These are phyloP conservation scores for Haemorhous mexicanus DNA, from an alignment of 2,113 vertebrate genomes.

Conservation along the genomic window DNA sequence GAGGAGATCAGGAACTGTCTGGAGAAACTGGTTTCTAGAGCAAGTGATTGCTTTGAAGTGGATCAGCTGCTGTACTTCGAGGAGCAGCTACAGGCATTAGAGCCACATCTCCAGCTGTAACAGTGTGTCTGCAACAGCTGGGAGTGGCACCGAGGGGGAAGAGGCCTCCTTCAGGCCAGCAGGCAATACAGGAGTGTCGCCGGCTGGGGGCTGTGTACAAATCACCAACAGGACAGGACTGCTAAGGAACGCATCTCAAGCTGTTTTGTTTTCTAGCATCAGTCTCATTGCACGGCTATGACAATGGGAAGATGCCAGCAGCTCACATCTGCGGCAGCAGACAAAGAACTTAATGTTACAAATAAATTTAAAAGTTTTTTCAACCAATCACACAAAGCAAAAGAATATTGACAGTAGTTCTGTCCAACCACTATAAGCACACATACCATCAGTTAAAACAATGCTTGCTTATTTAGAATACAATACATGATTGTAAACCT, in stretches of 20 bases:
- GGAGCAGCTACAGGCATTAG: constrained; percentile 66
- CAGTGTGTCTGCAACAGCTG: neutral
- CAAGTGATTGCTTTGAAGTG: constrained; percentile 77
- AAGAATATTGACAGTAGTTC: too few species aligned
- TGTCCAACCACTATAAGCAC: too few species aligned
- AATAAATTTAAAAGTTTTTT: too few species aligned
- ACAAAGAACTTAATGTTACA: too few species aligned
- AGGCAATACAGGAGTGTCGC: neutral
- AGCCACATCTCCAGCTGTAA: neutral
- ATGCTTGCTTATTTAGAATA: too few species aligned
- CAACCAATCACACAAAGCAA: too few species aligned
- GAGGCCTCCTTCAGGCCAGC: neutral
- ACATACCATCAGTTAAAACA: too few species aligned
- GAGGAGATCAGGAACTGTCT: constrained; percentile 60
- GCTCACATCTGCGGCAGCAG: too few species aligned
- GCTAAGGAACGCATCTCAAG: neutral
- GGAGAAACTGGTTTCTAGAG: constrained; percentile 62
- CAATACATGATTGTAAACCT: too few species aligned
- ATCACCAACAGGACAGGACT: neutral
- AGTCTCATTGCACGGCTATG: neutral
- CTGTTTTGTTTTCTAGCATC: neutral
- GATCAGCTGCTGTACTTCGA: constrained; percentile 86
- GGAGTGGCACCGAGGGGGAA: neutral
- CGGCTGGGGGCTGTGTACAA: neutral
- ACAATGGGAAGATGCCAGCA: too few species aligned